Percentiles rank a stretch among this genome's conserved stretches.
These are phyloP conservation scores for Chaetodon auriga DNA, from an alignment of 2,113 vertebrate species.

Conservation along the genomic window DNA sequence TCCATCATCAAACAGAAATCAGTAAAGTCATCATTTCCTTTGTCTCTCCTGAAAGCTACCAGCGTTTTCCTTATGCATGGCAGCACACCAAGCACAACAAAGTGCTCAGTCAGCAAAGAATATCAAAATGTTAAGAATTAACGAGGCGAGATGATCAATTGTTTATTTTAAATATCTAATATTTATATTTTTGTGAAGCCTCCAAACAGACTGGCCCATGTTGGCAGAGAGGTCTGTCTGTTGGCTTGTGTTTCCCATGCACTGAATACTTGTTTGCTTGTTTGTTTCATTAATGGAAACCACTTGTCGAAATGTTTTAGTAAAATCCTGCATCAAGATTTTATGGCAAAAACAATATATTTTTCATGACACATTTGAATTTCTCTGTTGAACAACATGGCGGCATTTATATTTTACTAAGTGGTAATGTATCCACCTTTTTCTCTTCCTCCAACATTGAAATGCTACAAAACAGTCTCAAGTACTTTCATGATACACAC, in stretches of 20 bases:
- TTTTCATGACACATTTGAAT: constrained; percentile 87
- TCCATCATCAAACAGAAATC: constrained; percentile 29
- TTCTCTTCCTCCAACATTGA: constrained; percentile 70
- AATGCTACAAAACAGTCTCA: constrained; percentile 65
- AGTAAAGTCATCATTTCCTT: constrained; percentile 21
- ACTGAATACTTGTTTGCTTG: constrained; percentile 80
- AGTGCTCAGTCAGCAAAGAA: constrained; percentile 73
- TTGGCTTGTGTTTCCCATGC: constrained; percentile 74
- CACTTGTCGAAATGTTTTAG: constrained; percentile 84
- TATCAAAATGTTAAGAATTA: constrained; percentile 76
- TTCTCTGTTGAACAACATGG: constrained; percentile 84
- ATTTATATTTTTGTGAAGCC: constrained; percentile 81
- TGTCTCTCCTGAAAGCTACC: constrained; percentile 51
- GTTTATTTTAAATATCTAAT: constrained; percentile 84
- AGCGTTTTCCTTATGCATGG: constrained; percentile 52
- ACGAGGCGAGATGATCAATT: constrained; percentile 81
- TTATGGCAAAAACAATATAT: constrained; percentile 84
- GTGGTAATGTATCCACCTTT: constrained; percentile 80
- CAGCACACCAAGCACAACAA: constrained; percentile 71
- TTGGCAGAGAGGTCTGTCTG: constrained; percentile 79
- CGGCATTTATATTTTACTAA: constrained; percentile 85
- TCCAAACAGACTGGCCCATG: constrained; percentile 78
- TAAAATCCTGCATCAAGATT: constrained; percentile 86
- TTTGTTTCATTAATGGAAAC: constrained; percentile 86
- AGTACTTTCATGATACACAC: constrained; percentile 33